Evolutionary conservation across 2,797 vertebrate species (phyloP).

Genomic region (Karalla daura): DNA sequence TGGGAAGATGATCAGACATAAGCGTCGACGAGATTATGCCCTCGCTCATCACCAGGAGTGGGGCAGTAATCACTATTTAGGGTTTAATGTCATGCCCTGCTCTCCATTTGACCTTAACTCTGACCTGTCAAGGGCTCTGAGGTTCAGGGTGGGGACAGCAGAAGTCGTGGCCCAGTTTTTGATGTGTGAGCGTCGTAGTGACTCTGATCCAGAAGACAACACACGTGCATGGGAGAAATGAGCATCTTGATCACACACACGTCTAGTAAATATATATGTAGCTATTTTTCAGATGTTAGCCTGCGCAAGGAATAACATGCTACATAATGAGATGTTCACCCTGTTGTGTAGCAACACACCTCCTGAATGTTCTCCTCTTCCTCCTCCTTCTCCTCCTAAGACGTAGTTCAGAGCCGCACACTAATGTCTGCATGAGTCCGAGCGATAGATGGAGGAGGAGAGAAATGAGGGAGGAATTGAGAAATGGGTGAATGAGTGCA

Average conservation of each 20-base stretch:
- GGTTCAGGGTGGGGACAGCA: neutral
- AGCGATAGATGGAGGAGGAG: constrained; percentile 21
- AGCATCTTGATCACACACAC: neutral
- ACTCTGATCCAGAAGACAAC: neutral
- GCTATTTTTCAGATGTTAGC: no score
- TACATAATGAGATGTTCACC: constrained; percentile 7
- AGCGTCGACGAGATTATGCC: constrained; percentile 57
- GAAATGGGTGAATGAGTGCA: constrained; percentile 57
- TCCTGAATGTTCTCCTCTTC: constrained; percentile 11
- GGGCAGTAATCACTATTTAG: constrained; percentile 63
- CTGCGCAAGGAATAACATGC: no score
- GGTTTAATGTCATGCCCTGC: constrained; percentile 35
- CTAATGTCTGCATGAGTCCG: constrained; percentile 45
- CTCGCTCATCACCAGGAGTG: constrained; percentile 43
- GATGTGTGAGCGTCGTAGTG: neutral
- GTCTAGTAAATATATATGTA: no score
- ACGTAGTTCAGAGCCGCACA: constrained; percentile 21
- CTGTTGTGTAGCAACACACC: constrained; percentile 1
- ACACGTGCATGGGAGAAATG: neutral
- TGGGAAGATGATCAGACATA: constrained; percentile 68
- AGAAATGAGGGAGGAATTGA: constrained; percentile 37
- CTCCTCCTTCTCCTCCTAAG: constrained; percentile 30
- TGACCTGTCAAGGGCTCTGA: constrained; percentile 8
- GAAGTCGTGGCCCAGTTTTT: constrained; percentile 1
- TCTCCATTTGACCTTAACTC: constrained; percentile 32